Percentiles rank a stretch among this genome's conserved stretches.
Conservation (phyloP, 2,113 vertebrate genomes). For the Trochalopteron elliotii region DNA sequence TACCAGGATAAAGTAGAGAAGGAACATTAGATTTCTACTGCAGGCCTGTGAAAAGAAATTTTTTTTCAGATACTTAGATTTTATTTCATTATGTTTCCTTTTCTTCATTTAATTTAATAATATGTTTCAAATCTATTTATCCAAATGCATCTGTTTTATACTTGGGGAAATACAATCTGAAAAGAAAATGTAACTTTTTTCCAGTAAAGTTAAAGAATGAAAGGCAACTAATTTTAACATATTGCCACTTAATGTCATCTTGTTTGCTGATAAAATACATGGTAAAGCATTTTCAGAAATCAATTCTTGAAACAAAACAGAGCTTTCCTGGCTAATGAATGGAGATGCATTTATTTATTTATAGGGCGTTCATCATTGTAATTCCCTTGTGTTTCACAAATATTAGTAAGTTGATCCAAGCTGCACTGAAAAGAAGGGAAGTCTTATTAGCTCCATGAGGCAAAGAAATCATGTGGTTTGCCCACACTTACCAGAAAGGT, state of each 20-base stretch:
- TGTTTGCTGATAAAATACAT: conserved; percentile 51
- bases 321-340: conserved; percentile 54
- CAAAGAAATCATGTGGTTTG: neutral
- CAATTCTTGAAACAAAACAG: conserved; percentile 55
- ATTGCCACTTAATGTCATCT: conserved; percentile 65
- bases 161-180: conserved; percentile 43
- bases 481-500: neutral
- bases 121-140: conserved; percentile 60
- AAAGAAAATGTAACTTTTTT: conserved; percentile 56
- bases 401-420: neutral
- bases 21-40: conserved; percentile 29
- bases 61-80: conserved; percentile 33
- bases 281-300: conserved; percentile 55
- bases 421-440: neutral
- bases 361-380: conserved; percentile 6
- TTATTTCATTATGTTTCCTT: conserved; percentile 58
- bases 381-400: neutral
- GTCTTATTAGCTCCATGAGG: neutral
- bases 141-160: conserved; percentile 61
- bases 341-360: conserved; percentile 46
- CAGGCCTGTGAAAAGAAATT: neutral
- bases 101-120: conserved; percentile 64
- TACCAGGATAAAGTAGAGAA: neutral
- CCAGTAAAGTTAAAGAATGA: conserved; percentile 56
- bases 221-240: conserved; percentile 65